These are phyloP conservation scores for Poeciliopsis turneri DNA, from an alignment of 2,797 vertebrate genomes.

Conservation along the genomic window DNA sequence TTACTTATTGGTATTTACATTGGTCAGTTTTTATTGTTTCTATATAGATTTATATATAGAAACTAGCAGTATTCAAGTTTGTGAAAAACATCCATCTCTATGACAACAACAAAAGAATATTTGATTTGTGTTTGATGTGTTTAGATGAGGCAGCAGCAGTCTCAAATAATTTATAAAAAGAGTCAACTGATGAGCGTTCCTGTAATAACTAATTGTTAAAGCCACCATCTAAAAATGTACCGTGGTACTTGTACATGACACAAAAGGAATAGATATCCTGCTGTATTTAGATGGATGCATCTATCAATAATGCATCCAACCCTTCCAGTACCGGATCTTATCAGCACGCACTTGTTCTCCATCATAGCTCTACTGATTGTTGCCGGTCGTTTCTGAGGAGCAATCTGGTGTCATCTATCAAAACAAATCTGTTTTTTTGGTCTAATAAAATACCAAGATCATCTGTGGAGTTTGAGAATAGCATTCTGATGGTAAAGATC, in stretches of 20 bases:
- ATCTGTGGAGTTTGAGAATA: not conserved
- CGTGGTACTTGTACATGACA: slow-evolving; percentile 27
- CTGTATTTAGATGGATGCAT: slow-evolving; percentile 69
- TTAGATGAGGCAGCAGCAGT: not conserved
- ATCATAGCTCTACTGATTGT: not conserved
- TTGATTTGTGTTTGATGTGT: not conserved
- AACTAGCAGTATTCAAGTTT: not conserved
- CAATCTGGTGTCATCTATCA: not conserved
- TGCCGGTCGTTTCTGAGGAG: not conserved
- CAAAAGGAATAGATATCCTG: slow-evolving; percentile 42
- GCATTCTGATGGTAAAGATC: not conserved
- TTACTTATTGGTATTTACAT: not conserved
- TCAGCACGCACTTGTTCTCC: slow-evolving; percentile 34
- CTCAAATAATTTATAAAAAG: slow-evolving; percentile 5
- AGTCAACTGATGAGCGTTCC: not conserved
- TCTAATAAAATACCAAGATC: not conserved
- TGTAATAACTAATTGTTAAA: slow-evolving; percentile 22
- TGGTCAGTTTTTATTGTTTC: not conserved
- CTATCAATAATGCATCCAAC: slow-evolving; percentile 68
- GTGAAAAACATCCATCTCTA: not conserved
- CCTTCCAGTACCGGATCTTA: slow-evolving; percentile 35
- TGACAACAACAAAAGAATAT: not conserved
- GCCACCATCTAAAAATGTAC: slow-evolving; percentile 29
- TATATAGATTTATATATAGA: too few species aligned
- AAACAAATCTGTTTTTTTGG: slow-evolving; percentile 10